A percentile compares a stretch with the other conserved stretches of the same genome.
Conservation (phyloP, 2,797 vertebrate genomes). For the Calcarius lapponicus region DNA sequence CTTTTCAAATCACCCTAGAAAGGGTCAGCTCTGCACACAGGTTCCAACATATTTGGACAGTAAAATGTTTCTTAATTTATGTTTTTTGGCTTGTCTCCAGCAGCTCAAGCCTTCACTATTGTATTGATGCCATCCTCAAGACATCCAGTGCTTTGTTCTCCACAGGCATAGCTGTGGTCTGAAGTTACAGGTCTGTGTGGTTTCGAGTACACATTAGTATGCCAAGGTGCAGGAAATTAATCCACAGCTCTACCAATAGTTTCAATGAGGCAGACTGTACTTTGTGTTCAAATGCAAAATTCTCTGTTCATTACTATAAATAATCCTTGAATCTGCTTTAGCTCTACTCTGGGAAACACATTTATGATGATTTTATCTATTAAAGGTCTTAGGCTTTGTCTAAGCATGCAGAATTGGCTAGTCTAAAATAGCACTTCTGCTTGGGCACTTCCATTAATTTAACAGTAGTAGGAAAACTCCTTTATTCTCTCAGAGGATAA, state of each 20-base stretch:
- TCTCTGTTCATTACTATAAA: not conserved
- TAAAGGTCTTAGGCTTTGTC: not conserved
- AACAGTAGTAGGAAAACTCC: not conserved
- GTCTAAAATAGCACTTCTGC: not conserved
- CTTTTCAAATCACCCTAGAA: slow-evolving; percentile 67
- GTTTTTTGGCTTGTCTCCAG: slow-evolving; percentile 54
- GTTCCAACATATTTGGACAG: slow-evolving; percentile 57
- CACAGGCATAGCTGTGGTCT: not conserved
- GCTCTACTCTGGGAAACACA: not conserved
- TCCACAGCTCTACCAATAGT: not conserved
- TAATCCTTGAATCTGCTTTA: not conserved
- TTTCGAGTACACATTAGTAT: not conserved
- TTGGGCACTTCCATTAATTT: not conserved
- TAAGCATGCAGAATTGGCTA: not conserved
- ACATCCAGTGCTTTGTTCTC: slow-evolving; percentile 22
- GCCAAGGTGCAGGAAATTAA: not conserved
- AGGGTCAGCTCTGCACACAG: slow-evolving; percentile 14
- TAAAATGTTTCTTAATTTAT: slow-evolving; percentile 60
- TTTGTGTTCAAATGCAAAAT: not conserved
- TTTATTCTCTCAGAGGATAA: not conserved
- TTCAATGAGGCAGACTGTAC: not conserved
- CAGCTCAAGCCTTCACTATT: slow-evolving; percentile 21
- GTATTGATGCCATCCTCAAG: slow-evolving; percentile 50
- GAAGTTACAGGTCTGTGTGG: not conserved
- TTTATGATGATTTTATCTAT: not conserved